These are phyloP conservation scores for Nixonia krombeini DNA, from an alignment of 1,140 invertebrate genomes.

Conservation along the genomic window DNA sequence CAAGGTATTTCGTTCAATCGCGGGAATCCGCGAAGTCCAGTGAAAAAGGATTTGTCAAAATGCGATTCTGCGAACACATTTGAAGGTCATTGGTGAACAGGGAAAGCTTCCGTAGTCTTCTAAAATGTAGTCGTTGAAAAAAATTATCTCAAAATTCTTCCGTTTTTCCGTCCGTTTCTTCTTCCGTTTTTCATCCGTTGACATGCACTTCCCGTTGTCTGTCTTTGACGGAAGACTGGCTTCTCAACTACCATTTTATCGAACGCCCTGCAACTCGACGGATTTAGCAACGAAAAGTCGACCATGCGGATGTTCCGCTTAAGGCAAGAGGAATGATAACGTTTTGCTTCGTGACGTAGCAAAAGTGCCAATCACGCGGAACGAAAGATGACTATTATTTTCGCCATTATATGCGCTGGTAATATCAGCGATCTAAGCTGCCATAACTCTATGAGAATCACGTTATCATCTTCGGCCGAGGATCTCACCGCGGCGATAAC, in stretches of 20 bases:
- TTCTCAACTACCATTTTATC: too few relatives aligned
- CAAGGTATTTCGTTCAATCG: neutral
- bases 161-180: too few relatives aligned
- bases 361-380: neutral
- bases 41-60: neutral
- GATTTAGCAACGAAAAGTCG: neutral
- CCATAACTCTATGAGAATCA: neutral
- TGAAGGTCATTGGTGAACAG: too few relatives aligned
- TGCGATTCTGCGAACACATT: too few relatives aligned
- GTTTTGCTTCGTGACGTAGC: neutral
- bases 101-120: too few relatives aligned
- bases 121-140: too few relatives aligned
- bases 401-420: neutral
- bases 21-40: neutral
- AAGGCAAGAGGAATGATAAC: slow-evolving; percentile 4
- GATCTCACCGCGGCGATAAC: neutral
- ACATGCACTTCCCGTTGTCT: too few relatives aligned
- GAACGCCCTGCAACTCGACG: neutral
- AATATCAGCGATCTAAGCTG: slow-evolving; percentile 1
- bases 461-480: neutral
- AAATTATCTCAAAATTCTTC: too few relatives aligned
- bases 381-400: slow-evolving; percentile 1
- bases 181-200: too few relatives aligned
- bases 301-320: neutral
- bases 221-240: too few relatives aligned